Evolutionary conservation across 2,797 vertebrate genomes (phyloP).

Genomic region (Artibeus lituratus): DNA sequence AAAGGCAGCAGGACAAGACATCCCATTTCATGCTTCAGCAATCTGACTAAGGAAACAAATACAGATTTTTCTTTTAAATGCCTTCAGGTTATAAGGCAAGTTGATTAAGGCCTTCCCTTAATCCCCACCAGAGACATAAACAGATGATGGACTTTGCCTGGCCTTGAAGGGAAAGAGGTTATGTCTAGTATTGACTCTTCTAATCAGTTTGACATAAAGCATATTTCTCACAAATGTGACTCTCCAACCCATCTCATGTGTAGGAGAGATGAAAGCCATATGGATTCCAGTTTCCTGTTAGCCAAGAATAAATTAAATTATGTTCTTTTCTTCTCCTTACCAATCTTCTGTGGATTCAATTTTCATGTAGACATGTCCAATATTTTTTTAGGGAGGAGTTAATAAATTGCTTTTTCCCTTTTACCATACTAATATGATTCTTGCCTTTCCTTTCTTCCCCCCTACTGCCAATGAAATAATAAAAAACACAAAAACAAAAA

Average conservation of each 20-base stretch:
- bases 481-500: fast-evolving
- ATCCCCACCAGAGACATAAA: slow-evolving; percentile 71
- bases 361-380: slow-evolving; percentile 55
- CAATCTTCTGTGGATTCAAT: slow-evolving; percentile 69
- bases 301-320: slow-evolving; percentile 64
- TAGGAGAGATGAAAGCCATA: slow-evolving; percentile 66
- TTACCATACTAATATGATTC: neutral
- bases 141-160: slow-evolving; percentile 30
- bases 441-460: neutral
- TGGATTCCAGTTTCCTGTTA: slow-evolving; percentile 68
- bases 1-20: slow-evolving; percentile 74
- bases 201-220: slow-evolving; percentile 68
- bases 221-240: slow-evolving; percentile 61
- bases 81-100: slow-evolving; percentile 68
- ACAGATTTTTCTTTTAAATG: slow-evolving; percentile 76
- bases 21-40: slow-evolving; percentile 82
- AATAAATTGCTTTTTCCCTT: slow-evolving; percentile 58
- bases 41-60: slow-evolving; percentile 71
- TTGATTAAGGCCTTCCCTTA: slow-evolving; percentile 78
- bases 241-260: slow-evolving; percentile 25
- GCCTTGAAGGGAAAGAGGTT: slow-evolving; percentile 60
- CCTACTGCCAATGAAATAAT: neutral
- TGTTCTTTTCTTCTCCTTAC: slow-evolving; percentile 65
- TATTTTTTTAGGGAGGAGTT: slow-evolving; percentile 36
- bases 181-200: slow-evolving; percentile 68